A percentile compares a stretch with the other conserved stretches of the same genome.
Evolutionary conservation across 2,797 vertebrate genomes (phyloP).

Genomic region (Etheostoma perlongum): DNA sequence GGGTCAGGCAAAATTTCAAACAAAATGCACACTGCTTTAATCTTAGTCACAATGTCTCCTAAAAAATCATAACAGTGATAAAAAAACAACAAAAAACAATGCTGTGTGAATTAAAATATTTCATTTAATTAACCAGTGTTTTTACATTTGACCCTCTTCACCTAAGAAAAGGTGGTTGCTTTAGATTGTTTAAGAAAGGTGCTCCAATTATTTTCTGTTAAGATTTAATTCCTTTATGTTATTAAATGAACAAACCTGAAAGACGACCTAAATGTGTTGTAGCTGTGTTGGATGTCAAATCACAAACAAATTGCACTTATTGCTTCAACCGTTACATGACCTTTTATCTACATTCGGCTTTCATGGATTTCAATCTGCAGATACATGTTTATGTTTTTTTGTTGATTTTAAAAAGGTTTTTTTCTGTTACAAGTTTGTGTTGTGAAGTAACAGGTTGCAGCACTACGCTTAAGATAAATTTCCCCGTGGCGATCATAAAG

Average conservation of each 20-base stretch:
- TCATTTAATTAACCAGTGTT: no score
- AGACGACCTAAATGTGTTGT: neutral
- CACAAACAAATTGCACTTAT: neutral
- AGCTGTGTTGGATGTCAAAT: neutral
- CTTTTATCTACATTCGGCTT: neutral
- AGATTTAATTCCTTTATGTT: neutral
- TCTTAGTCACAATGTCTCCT: neutral
- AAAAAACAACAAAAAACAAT: no score
- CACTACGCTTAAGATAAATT: no score
- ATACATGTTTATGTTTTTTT: no score
- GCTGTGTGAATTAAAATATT: no score
- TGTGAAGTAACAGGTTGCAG: no score
- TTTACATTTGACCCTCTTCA: no score
- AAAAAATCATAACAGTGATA: no score
- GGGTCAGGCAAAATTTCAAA: neutral
- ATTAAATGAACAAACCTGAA: neutral
- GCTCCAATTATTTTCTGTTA: neutral
- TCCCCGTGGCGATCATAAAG: no score
- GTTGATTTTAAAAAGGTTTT: no score
- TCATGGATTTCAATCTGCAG: neutral
- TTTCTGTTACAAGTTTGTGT: no score
- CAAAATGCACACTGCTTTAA: neutral
- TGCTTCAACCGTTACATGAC: neutral
- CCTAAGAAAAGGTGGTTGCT: neutral
- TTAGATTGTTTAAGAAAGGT: neutral